Conservation (phyloP, 2,888 invertebrate genomes). For the Athetis lepigone region DNA sequence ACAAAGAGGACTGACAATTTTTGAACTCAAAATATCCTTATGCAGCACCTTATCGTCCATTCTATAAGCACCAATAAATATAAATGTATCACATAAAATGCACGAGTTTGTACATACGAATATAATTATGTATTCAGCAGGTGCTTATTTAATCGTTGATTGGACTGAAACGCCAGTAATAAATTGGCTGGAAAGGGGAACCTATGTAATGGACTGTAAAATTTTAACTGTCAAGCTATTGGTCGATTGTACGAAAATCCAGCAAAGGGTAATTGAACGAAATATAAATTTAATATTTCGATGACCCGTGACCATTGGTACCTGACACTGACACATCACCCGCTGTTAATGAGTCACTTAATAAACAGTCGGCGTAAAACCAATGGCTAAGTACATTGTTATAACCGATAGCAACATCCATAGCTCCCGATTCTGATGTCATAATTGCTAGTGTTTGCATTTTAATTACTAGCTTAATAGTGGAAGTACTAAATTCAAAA, state of each 20-base stretch:
- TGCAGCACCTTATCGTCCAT: too few species aligned
- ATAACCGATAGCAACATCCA: slow-evolving; percentile 71
- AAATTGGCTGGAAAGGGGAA: slow-evolving; percentile 12
- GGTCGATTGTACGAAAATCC: slow-evolving; percentile 6
- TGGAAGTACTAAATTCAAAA: slow-evolving; percentile 41
- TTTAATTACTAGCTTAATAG: slow-evolving; percentile 67
- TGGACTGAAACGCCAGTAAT: not conserved
- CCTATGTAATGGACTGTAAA: slow-evolving; percentile 4
- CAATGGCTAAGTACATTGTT: slow-evolving; percentile 75
- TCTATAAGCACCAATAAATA: too few species aligned
- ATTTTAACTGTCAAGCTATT: slow-evolving; percentile 11
- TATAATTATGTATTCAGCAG: too few species aligned
- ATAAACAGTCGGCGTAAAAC: slow-evolving; percentile 76
- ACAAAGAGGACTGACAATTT: too few species aligned
- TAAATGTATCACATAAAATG: too few species aligned
- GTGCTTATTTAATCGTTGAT: too few species aligned
- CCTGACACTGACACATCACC: slow-evolving; percentile 66
- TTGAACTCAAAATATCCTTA: too few species aligned
- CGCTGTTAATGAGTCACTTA: slow-evolving; percentile 74
- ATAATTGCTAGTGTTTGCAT: slow-evolving; percentile 74
- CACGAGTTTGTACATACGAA: too few species aligned
- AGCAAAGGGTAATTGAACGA: slow-evolving; percentile 40
- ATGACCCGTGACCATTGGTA: slow-evolving; percentile 48
- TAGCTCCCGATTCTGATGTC: slow-evolving; percentile 72
- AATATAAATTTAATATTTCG: slow-evolving; percentile 49